Evolutionary conservation across 1,140 invertebrate genomes (phyloP).

Genomic region (Nomia melanderi): DNA sequence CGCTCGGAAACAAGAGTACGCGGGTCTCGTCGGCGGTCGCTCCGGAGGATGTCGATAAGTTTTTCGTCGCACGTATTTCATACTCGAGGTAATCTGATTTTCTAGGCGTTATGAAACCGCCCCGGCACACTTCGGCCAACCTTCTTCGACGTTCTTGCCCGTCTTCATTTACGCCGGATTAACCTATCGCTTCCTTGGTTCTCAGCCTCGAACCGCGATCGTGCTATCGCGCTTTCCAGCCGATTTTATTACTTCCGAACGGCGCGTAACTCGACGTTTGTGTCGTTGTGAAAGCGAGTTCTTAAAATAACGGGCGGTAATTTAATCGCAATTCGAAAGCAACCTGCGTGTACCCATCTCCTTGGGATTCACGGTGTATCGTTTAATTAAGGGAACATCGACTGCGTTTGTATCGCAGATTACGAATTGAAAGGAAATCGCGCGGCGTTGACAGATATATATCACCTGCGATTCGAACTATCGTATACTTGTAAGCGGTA

Average conservation of each 20-base stretch:
- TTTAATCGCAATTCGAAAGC: slow-evolving; percentile 6
- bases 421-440: no score
- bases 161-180: slow-evolving; percentile 18
- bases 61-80: slow-evolving; percentile 49
- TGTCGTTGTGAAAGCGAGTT: background rate
- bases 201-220: background rate
- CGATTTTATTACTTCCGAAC: background rate
- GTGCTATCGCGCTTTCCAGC: background rate
- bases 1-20: slow-evolving; percentile 22
- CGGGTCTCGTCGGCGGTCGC: background rate
- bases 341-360: background rate
- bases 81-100: slow-evolving; percentile 35
- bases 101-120: slow-evolving; percentile 9
- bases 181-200: background rate
- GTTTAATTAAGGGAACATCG: background rate
- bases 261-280: background rate
- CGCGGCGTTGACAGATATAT: no score
- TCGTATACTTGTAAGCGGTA: no score
- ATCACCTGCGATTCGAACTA: no score
- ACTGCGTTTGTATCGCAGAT: no score
- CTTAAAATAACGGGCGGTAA: background rate
- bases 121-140: background rate
- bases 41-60: slow-evolving; percentile 35
- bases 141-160: background rate
- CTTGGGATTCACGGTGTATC: no score